Percentiles rank a stretch among this genome's conserved stretches.
These are phyloP conservation scores for Nannospalax galili DNA, from an alignment of 2,113 vertebrate species.

Conservation along the genomic window DNA sequence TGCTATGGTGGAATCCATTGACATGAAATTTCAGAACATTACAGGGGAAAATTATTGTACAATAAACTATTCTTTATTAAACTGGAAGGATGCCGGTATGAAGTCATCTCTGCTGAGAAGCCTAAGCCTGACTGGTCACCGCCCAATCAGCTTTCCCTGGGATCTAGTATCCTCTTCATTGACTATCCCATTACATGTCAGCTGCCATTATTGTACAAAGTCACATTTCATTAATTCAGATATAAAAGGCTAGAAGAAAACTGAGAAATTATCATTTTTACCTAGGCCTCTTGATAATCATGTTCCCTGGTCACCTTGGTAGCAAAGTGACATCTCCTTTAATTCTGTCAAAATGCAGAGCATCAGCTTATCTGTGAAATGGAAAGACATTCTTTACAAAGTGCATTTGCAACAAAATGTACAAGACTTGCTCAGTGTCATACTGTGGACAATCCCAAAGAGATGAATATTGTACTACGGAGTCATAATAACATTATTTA, in stretches of 20 bases:
- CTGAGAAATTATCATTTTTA: conserved; percentile 58
- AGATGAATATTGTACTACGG: background rate
- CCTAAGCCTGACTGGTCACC: background rate
- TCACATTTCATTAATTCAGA: conserved; percentile 55
- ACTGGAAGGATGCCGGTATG: background rate
- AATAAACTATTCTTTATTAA: background rate
- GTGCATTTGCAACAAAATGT: background rate
- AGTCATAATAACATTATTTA: background rate
- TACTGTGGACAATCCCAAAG: background rate
- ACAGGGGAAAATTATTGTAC: background rate
- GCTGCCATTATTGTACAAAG: conserved; percentile 55
- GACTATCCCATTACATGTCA: conserved; percentile 43
- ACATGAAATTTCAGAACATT: background rate
- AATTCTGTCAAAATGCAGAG: background rate
- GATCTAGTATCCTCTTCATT: conserved; percentile 50
- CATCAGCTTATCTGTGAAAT: background rate
- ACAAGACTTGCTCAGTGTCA: background rate
- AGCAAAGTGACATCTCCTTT: conserved; percentile 19
- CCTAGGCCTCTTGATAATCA: background rate
- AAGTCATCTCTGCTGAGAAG: background rate
- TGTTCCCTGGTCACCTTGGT: background rate
- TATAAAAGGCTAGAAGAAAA: conserved; percentile 62
- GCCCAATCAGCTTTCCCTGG: conserved; percentile 16
- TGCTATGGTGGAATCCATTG: background rate
- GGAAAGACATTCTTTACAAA: background rate